phyloP scores from a whole-genome alignment of 2,113 vertebrate genomes.

The Rattus rattus region DNA sequence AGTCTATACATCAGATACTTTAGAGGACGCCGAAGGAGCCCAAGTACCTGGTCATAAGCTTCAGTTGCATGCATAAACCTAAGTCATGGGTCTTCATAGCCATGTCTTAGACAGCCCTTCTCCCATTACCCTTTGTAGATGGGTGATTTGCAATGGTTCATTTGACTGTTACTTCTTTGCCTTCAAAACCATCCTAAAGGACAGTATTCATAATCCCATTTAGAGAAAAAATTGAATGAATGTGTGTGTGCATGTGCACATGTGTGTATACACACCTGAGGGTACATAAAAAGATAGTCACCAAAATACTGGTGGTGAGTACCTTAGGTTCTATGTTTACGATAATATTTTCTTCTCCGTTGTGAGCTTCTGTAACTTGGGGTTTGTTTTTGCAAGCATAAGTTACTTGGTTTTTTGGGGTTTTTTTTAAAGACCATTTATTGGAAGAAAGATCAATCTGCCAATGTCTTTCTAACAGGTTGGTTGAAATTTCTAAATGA shows the following conservation, averaged over 20 bases:
- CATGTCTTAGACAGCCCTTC: slow-evolving; percentile 6
- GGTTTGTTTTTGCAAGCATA: neutral
- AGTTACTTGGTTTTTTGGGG: neutral
- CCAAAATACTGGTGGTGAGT: neutral
- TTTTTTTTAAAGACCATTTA: slow-evolving; percentile 36
- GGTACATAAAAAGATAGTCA: neutral
- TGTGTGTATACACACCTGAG: neutral
- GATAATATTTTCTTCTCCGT: neutral
- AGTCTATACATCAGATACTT: neutral
- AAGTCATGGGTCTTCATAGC: neutral
- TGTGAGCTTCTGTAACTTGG: slow-evolving; percentile 39
- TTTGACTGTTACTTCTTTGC: slow-evolving; percentile 24
- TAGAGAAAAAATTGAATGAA: slow-evolving; percentile 2
- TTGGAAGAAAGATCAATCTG: neutral
- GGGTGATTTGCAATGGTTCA: neutral
- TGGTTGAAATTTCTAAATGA: slow-evolving; percentile 38
- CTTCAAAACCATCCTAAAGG: slow-evolving; percentile 51
- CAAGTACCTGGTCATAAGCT: neutral
- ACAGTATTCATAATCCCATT: slow-evolving; percentile 58
- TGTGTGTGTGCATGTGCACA: neutral
- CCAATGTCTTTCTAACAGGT: slow-evolving; percentile 21
- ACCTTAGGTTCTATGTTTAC: neutral
- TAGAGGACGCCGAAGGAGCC: neutral
- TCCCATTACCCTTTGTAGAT: neutral
- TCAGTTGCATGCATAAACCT: neutral